Conservation (phyloP, 1,140 invertebrate genomes). For the Episyrphus balteatus region DNA sequence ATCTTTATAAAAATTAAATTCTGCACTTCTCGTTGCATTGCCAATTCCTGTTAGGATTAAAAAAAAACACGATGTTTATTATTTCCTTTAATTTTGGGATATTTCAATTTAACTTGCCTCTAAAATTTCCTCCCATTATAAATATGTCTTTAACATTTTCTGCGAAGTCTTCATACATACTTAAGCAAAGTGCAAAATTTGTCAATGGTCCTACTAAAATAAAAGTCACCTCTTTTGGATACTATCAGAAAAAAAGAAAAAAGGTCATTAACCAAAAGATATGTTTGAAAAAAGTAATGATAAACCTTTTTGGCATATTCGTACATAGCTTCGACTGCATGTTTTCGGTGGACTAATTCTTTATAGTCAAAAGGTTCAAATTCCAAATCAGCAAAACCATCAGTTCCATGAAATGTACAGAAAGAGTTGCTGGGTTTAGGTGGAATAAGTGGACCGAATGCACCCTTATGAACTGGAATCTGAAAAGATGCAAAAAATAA, state of each 20-base stretch:
- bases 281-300: neutral
- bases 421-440: slow-evolving; percentile 11
- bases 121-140: slow-evolving; percentile 68
- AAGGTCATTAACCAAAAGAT: neutral
- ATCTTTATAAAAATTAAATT: slow-evolving; percentile 71
- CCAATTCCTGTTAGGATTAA: slow-evolving; percentile 55
- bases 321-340: slow-evolving; percentile 37
- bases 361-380: slow-evolving; percentile 4
- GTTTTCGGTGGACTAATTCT: slow-evolving; percentile 14
- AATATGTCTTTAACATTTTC: slow-evolving; percentile 50
- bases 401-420: slow-evolving; percentile 39
- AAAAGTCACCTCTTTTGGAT: slow-evolving; percentile 42
- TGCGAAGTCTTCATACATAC: slow-evolving; percentile 52
- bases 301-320: slow-evolving; percentile 37
- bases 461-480: slow-evolving; percentile 56
- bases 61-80: no score
- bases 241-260: slow-evolving; percentile 11
- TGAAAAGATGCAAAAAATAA: no score
- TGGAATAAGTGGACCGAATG: slow-evolving; percentile 40
- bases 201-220: slow-evolving; percentile 63
- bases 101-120: slow-evolving; percentile 39
- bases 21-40: slow-evolving; percentile 53
- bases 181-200: slow-evolving; percentile 61
- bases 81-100: no score
- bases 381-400: slow-evolving; percentile 53